A percentile compares a stretch with the other conserved stretches of the same genome.
These are phyloP conservation scores for Proctacanthus coquilletti DNA, from an alignment of 1,140 invertebrate genomes.

Conservation along the genomic window DNA sequence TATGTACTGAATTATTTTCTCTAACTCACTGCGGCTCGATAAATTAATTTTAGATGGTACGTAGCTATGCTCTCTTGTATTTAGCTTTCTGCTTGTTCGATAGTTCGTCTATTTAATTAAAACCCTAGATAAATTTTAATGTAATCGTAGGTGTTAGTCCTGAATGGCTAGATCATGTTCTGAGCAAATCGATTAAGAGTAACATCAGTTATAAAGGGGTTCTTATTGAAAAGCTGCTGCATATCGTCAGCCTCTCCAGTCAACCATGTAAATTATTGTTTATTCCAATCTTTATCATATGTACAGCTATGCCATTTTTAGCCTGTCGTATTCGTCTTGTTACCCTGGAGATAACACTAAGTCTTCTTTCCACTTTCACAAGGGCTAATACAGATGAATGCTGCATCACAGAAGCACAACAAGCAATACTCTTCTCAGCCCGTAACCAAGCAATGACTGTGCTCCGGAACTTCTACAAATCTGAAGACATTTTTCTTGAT, in stretches of 20 bases:
- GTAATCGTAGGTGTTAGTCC: conserved; percentile 48
- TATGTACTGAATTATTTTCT: no score
- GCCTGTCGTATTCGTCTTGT: conserved; percentile 74
- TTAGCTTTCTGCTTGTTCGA: no score
- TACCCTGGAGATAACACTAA: conserved; percentile 76
- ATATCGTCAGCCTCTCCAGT: conserved; percentile 65
- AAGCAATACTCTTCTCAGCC: conserved; percentile 42
- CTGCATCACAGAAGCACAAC: conserved; percentile 32
- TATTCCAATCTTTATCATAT: not conserved
- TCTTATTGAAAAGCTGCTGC: conserved; percentile 62
- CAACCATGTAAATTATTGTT: conserved; percentile 56
- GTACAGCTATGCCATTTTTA: conserved; percentile 12
- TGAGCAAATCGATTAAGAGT: conserved; percentile 29
- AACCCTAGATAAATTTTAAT: no score
- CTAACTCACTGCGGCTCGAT: not conserved
- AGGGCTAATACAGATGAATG: conserved; percentile 32
- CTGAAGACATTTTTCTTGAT: conserved; percentile 96
- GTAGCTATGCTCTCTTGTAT: no score
- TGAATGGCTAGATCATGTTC: conserved; percentile 51
- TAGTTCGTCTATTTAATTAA: not conserved
- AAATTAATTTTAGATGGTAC: conserved; percentile 11
- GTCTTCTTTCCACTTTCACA: conserved; percentile 50
- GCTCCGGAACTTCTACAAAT: conserved; percentile 89
- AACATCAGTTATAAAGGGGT: conserved; percentile 47
- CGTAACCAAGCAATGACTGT: conserved; percentile 73